phyloP scores from a whole-genome alignment of 1,140 invertebrate genomes.

The Rhynchophorus ferrugineus region DNA sequence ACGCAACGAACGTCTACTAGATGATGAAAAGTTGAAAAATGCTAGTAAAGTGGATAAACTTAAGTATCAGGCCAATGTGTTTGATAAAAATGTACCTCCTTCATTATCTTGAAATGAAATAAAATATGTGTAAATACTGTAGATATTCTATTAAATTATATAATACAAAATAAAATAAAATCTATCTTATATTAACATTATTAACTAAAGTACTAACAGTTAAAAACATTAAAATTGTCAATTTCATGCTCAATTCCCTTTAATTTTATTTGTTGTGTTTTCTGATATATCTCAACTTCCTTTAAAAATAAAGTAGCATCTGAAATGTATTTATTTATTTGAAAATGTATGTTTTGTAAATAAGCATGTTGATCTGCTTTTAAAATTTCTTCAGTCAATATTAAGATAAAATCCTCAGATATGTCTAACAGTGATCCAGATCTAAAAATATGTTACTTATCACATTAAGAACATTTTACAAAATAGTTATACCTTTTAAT shows the following conservation, averaged over 20 bases:
- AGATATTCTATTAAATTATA: neutral
- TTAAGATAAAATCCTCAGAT: too few species aligned
- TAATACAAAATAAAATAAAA: too few species aligned
- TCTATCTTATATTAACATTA: too few species aligned
- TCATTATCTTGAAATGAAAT: constrained; percentile 38
- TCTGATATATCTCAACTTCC: neutral
- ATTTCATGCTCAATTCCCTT: neutral
- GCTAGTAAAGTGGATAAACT: constrained; percentile 51
- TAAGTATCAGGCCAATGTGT: constrained; percentile 49
- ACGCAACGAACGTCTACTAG: constrained; percentile 47
- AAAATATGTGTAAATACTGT: neutral
- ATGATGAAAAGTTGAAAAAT: constrained; percentile 45
- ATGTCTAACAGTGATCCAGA: neutral
- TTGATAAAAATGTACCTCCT: constrained; percentile 53
- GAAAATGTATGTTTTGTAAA: neutral
- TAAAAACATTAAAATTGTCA: too few species aligned
- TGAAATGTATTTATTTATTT: neutral
- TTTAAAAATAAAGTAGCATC: neutral
- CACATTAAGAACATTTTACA: neutral
- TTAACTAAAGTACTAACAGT: too few species aligned
- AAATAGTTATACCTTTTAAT: neutral
- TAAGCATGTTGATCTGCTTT: neutral
- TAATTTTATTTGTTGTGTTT: neutral
- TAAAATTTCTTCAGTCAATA: neutral
- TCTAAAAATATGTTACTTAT: neutral